Evolutionary conservation across 2,888 invertebrate species (phyloP).

Genomic region (Nomada goodeniana): DNA sequence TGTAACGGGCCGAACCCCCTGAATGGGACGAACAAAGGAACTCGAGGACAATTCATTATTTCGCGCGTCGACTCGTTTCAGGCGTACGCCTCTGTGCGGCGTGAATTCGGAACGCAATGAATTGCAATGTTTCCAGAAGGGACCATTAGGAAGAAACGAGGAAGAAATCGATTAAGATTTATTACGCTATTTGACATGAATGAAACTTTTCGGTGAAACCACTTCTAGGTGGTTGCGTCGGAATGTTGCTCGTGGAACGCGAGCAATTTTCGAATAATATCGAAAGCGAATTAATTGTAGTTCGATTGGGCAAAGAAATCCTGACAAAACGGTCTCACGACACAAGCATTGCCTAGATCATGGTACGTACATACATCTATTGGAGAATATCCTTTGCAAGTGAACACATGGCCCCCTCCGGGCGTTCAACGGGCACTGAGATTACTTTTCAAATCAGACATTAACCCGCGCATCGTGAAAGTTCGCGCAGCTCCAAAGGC

Average conservation of each 20-base stretch:
- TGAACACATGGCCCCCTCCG: too few species aligned
- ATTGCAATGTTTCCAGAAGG: background rate
- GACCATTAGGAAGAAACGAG: background rate
- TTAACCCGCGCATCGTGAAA: slow-evolving; percentile 4
- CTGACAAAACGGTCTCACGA: too few species aligned
- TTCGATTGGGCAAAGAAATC: too few species aligned
- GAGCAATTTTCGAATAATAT: too few species aligned
- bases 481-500: slow-evolving; percentile 7
- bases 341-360: too few species aligned
- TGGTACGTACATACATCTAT: too few species aligned
- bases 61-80: background rate
- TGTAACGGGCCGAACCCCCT: background rate
- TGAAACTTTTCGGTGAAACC: background rate
- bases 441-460: background rate
- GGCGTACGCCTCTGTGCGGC: background rate
- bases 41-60: slow-evolving; percentile 23
- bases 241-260: too few species aligned
- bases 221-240: too few species aligned
- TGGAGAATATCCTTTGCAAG: too few species aligned
- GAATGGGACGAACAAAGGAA: slow-evolving; percentile 28
- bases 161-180: background rate
- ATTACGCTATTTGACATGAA: background rate
- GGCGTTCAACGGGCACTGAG: too few species aligned
- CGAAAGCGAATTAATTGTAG: too few species aligned
- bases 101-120: background rate